These are phyloP conservation scores for Drosophila kikkawai DNA, from an alignment of 1,140 invertebrate genomes.

Conservation along the genomic window DNA sequence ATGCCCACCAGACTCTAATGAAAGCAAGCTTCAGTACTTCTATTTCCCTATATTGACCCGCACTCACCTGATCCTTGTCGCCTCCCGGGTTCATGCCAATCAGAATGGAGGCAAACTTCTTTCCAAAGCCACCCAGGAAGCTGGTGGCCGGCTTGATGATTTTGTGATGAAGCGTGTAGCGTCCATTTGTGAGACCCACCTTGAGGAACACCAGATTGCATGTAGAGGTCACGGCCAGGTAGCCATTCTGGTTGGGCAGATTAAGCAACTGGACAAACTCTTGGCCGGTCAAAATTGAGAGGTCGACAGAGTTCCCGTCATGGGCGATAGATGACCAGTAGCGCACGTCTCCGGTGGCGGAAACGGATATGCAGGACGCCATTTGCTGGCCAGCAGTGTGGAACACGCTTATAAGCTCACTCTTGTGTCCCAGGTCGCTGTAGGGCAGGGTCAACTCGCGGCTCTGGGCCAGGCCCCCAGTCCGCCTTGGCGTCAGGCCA, in stretches of 20 bases:
- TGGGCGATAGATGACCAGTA: constrained; percentile 97
- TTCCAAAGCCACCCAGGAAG: constrained; percentile 94
- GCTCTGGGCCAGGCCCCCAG: constrained; percentile 86
- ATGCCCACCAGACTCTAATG: constrained; percentile 71
- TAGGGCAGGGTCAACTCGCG: constrained; percentile 94
- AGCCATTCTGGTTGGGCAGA: constrained; percentile 90
- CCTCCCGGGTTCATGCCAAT: constrained; percentile 92
- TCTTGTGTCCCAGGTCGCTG: constrained; percentile 95
- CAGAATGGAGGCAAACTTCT: constrained; percentile 93
- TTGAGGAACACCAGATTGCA: constrained; percentile 94
- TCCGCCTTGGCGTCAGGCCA: constrained; percentile 82
- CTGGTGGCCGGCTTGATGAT: constrained; percentile 92
- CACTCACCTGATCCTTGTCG: constrained; percentile 91
- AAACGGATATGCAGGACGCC: constrained; percentile 95
- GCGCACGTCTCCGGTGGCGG: constrained; percentile 95
- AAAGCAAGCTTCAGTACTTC: neutral
- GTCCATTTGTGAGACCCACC: constrained; percentile 87
- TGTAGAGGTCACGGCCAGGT: constrained; percentile 95
- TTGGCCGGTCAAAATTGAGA: constrained; percentile 92
- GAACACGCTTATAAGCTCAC: constrained; percentile 94
- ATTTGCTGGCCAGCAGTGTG: constrained; percentile 89
- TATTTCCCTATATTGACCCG: neutral
- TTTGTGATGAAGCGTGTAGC: constrained; percentile 89
- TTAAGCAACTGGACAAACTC: constrained; percentile 92
- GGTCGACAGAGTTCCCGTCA: constrained; percentile 93